phyloP scores from a whole-genome alignment of 2,113 vertebrate species.

The Triplophysa rosa region DNA sequence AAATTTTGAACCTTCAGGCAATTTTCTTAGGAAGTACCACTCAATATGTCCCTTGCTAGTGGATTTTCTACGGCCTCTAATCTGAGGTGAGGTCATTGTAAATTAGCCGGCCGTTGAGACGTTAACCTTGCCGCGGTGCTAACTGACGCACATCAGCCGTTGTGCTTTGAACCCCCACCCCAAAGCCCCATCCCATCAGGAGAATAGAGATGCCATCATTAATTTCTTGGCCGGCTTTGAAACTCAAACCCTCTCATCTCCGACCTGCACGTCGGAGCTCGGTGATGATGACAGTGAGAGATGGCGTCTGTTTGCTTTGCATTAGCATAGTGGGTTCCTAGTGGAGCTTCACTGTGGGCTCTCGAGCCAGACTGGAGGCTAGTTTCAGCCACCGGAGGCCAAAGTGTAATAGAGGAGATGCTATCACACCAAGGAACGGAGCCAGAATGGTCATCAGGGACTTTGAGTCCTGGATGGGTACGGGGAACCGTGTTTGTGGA shows the following conservation, averaged over 20 bases:
- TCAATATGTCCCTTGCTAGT: no score
- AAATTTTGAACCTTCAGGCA: slow-evolving; percentile 49
- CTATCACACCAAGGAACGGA: slow-evolving; percentile 51
- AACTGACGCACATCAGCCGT: slow-evolving; percentile 75
- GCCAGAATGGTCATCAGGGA: slow-evolving; percentile 37
- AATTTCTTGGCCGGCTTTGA: slow-evolving; percentile 68
- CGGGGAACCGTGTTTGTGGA: slow-evolving; percentile 58
- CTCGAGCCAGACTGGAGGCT: slow-evolving; percentile 47
- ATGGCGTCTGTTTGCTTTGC: slow-evolving; percentile 75
- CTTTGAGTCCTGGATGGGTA: slow-evolving; percentile 36
- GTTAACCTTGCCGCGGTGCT: slow-evolving; percentile 56
- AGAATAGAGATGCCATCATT: slow-evolving; percentile 70
- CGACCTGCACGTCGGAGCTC: slow-evolving; percentile 60
- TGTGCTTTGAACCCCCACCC: slow-evolving; percentile 70
- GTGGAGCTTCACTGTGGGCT: slow-evolving; percentile 33
- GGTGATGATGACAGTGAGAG: slow-evolving; percentile 66
- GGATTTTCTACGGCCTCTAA: slow-evolving; percentile 46
- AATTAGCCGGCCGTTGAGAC: slow-evolving; percentile 55
- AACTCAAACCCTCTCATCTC: slow-evolving; percentile 65
- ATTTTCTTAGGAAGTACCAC: no score
- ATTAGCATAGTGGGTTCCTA: slow-evolving; percentile 48
- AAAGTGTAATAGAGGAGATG: slow-evolving; percentile 55
- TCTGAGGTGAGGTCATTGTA: slow-evolving; percentile 64
- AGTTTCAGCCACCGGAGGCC: slow-evolving; percentile 36
- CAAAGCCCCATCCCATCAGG: slow-evolving; percentile 55